These are phyloP conservation scores for Brachymystax lenok DNA, from an alignment of 2,797 vertebrate genomes.

Conservation along the genomic window DNA sequence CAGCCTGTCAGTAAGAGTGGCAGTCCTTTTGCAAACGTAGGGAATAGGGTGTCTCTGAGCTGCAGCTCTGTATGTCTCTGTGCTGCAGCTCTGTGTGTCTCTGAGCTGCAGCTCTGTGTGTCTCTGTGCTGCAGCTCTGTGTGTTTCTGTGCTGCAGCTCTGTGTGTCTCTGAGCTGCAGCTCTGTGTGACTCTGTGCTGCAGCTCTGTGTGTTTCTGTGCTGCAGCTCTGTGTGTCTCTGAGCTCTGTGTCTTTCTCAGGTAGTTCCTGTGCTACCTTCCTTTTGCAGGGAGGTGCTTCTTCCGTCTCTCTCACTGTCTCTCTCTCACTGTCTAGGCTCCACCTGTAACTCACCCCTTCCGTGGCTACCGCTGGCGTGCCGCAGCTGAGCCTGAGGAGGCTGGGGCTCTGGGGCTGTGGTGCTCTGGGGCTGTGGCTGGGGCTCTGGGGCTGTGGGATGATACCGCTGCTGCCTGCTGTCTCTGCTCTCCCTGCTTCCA, in stretches of 20 bases:
- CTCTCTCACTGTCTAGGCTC: conserved; percentile 32
- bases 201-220: too few species aligned
- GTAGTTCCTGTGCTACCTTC: conserved; percentile 35
- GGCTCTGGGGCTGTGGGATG: conserved; percentile 25
- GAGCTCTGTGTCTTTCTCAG: conserved; percentile 27
- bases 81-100: conserved; percentile 23
- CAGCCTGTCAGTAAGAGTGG: conserved; percentile 29
- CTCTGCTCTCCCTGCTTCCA: conserved; percentile 49
- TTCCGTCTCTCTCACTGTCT: neutral
- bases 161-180: too few species aligned
- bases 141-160: too few species aligned
- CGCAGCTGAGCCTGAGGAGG: conserved; percentile 14
- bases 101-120: conserved; percentile 9
- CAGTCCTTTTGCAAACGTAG: conserved; percentile 52
- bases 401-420: conserved; percentile 33
- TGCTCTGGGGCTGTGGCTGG: conserved; percentile 14
- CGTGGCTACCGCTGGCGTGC: conserved; percentile 7
- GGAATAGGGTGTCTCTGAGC: conserved; percentile 41
- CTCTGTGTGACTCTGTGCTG: too few species aligned
- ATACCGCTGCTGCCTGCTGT: conserved; percentile 48
- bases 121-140: too few species aligned
- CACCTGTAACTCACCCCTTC: conserved; percentile 50
- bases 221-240: too few species aligned
- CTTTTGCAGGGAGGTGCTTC: conserved; percentile 59
- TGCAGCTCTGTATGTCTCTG: conserved; percentile 29